Base-by-base conservation (phyloP, 2,888 invertebrate genomes). In the Myopa tessellatipennis region DNA sequence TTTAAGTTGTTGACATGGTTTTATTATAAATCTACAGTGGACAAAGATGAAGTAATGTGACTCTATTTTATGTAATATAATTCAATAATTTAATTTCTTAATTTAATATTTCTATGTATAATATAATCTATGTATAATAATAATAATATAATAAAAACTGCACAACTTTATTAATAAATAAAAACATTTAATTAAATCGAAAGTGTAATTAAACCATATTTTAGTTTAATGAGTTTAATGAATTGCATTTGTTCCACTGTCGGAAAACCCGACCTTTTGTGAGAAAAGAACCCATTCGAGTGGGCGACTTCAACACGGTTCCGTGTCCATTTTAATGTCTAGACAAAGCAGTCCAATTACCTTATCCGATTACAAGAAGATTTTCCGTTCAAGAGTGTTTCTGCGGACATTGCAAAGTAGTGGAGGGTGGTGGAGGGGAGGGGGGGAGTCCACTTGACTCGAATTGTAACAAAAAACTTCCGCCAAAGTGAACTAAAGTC, bases 281-380 rank as follows among this genome's bases (percentile, higher is more conserved):
- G 26, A 26, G 26, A 65, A 65, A 65, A 38, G 8, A 26, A 60
- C 8, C 60, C 60, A 12, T 34, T 63, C 63, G 4, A 36, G 5
- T 6, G 69, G 26, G 69, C 69, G 26, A 14, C 69, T 69, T 45
- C 55, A 36, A 34, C 52, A 40, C 67, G n/a, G 71, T 67, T 69
- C 80, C 79, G 78, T 83, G 87, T 86, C 85, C 87, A 86, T 87
- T 86, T 45, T 87, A 87, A 87, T 87, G 87, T 87, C 87, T 87
- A 87, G 87, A 87, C 87, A 87, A 87, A 86, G 85, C 45, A 87
- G 86, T 87, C 86, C 87, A 87, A 87, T 87, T 87, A 87, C 87
- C 87, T 87, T 86, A 87, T 87, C 87, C 87, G 87, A 87, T 87
- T 87, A 87, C 87, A 85, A 80, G 83, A 86, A 87, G 86, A 86